phyloP scores from a whole-genome alignment of 2,113 vertebrate genomes.

The Furnarius figulus region DNA sequence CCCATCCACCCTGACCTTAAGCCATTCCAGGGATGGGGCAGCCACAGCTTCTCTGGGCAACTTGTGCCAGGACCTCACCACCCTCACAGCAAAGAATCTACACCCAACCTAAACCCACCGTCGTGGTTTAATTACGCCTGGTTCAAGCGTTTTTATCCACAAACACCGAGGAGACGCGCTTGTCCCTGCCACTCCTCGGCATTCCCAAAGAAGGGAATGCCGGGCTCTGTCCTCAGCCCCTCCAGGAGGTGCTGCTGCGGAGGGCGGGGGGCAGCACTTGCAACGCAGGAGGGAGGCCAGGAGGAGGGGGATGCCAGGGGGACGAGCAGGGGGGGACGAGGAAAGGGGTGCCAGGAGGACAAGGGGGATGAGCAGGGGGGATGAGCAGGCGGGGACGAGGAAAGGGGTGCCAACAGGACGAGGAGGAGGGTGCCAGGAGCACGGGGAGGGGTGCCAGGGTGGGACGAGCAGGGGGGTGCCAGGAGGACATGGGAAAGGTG shows the following conservation, averaged over 20 bases:
- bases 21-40: background rate
- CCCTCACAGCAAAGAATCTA: rapidly evolving
- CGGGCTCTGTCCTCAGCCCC: background rate
- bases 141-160: background rate
- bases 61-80: background rate
- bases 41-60: background rate
- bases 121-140: rapidly evolving
- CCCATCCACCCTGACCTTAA: rapidly evolving
- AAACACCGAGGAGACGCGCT: rapidly evolving
- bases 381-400: too few species aligned
- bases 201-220: background rate
- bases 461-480: too few species aligned
- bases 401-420: background rate
- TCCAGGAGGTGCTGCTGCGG: background rate
- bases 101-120: rapidly evolving
- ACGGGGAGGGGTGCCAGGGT: too few species aligned
- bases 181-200: rapidly evolving
- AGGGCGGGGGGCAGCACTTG: background rate
- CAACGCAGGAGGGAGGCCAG: background rate
- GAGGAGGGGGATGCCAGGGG: background rate
- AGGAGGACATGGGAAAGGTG: too few species aligned
- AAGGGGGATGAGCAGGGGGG: too few species aligned
- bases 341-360: background rate
- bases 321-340: too few species aligned
- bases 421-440: too few species aligned